Conservation (phyloP, 2,888 invertebrate species). For the Cenopis cana region DNA sequence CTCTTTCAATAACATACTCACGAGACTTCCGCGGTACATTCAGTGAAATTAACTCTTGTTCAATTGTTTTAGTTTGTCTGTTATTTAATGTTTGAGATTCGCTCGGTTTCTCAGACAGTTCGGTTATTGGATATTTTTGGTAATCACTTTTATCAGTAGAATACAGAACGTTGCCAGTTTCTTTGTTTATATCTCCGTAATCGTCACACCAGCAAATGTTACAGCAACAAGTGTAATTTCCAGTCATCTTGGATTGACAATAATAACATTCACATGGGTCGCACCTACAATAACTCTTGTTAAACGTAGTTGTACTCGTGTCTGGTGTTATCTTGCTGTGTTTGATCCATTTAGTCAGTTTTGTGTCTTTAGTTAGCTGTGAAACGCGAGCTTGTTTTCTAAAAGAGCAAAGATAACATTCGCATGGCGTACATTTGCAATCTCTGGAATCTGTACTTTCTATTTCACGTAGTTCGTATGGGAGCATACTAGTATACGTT, state of each 20-base stretch:
- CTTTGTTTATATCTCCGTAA: not conserved
- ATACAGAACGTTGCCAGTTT: not conserved
- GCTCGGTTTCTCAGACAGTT: not conserved
- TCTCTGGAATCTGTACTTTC: not conserved
- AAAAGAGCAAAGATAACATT: slow-evolving; percentile 1
- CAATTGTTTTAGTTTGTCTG: not conserved
- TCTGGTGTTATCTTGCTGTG: not conserved
- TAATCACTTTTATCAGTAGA: not conserved
- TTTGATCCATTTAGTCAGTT: not conserved
- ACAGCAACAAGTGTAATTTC: no score
- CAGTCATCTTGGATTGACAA: not conserved
- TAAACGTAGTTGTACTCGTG: not conserved
- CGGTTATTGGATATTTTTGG: not conserved
- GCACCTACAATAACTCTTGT: not conserved
- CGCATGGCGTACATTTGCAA: not conserved
- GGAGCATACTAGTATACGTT: not conserved
- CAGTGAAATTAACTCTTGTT: not conserved
- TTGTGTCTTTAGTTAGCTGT: not conserved
- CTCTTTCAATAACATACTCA: not conserved
- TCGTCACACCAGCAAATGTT: no score
- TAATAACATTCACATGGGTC: not conserved
- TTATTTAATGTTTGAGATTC: not conserved
- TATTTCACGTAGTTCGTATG: not conserved
- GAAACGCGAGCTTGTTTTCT: not conserved
- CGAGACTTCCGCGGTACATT: not conserved